A percentile compares a stretch with the other conserved stretches of the same genome.
These are phyloP conservation scores for Perizoma flavofasciatum DNA, from an alignment of 2,888 invertebrate species.

Conservation along the genomic window DNA sequence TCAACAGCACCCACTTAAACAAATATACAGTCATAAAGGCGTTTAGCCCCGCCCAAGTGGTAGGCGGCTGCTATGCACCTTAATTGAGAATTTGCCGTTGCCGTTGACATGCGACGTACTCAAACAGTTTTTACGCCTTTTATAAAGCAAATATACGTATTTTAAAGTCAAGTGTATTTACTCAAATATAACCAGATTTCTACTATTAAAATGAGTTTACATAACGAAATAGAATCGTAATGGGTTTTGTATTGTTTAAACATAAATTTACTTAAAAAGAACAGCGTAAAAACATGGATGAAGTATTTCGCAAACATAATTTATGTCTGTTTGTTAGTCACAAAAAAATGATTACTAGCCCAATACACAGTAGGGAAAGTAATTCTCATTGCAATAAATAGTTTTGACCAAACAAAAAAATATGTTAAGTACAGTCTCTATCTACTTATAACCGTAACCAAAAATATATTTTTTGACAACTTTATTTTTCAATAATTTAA, in stretches of 20 bases:
- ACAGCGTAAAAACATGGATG: constrained; percentile 28
- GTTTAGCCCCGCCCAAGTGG: constrained; percentile 15
- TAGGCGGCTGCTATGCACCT: constrained; percentile 4
- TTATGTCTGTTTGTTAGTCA: background rate
- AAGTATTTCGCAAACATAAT: constrained; percentile 28
- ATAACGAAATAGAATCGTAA: constrained; percentile 5
- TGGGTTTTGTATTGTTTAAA: constrained; percentile 29
- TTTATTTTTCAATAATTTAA: too few species aligned
- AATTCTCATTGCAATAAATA: too few species aligned
- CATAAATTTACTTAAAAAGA: constrained; percentile 23
- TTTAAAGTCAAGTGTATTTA: constrained; percentile 8
- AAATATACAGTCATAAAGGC: constrained; percentile 6
- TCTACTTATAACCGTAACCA: too few species aligned
- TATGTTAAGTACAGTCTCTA: too few species aligned
- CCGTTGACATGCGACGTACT: constrained; percentile 21
- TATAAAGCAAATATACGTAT: background rate
- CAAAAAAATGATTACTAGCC: too few species aligned
- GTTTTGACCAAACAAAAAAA: too few species aligned
- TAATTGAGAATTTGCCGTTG: constrained; percentile 21
- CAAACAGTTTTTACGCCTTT: constrained; percentile 30
- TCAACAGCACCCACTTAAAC: constrained; percentile 10
- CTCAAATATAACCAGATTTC: constrained; percentile 5
- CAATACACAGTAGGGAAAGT: too few species aligned
- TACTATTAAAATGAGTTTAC: constrained; percentile 7
- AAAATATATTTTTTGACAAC: too few species aligned